Percentiles rank a stretch among this genome's conserved stretches.
Evolutionary conservation across 2,888 invertebrate genomes (phyloP).

Genomic region (Sphaerophoria taeniata): DNA sequence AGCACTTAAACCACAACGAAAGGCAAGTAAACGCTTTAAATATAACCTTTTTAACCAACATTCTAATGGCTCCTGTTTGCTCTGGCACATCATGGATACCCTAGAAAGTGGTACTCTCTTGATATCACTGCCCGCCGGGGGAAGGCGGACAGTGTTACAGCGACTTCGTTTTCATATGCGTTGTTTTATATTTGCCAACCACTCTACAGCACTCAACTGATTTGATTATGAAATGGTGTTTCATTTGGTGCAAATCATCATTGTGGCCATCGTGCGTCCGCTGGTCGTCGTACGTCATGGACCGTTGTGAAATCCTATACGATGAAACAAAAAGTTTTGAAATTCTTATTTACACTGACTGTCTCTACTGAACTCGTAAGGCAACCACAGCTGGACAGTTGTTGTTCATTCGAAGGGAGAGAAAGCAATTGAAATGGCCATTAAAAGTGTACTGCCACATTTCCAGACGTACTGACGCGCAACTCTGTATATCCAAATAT

Average conservation of each 20-base stretch:
- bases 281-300: neutral
- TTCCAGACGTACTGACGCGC: conserved; percentile 18
- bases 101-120: conserved; percentile 21
- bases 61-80: conserved; percentile 1
- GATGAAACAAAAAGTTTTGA: conserved; percentile 19
- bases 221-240: conserved; percentile 73
- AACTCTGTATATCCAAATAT: neutral
- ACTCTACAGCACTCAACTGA: conserved; percentile 71
- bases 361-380: no score
- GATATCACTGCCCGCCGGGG: neutral
- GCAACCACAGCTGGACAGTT: conserved; percentile 46
- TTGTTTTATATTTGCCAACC: conserved; percentile 62
- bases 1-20: conserved; percentile 28
- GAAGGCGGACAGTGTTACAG: conserved; percentile 2
- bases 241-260: conserved; percentile 45
- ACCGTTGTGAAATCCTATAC: conserved; percentile 23
- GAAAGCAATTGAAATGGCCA: conserved; percentile 29
- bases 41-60: conserved; percentile 2
- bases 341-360: conserved; percentile 45
- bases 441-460: conserved; percentile 34
- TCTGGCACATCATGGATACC: conserved; percentile 39
- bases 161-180: no score
- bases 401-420: neutral
- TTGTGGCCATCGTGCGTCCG: neutral
- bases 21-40: neutral